These are phyloP conservation scores for Cyphomyrus plagiostoma DNA, from an alignment of 2,113 vertebrate genomes.

Conservation along the genomic window DNA sequence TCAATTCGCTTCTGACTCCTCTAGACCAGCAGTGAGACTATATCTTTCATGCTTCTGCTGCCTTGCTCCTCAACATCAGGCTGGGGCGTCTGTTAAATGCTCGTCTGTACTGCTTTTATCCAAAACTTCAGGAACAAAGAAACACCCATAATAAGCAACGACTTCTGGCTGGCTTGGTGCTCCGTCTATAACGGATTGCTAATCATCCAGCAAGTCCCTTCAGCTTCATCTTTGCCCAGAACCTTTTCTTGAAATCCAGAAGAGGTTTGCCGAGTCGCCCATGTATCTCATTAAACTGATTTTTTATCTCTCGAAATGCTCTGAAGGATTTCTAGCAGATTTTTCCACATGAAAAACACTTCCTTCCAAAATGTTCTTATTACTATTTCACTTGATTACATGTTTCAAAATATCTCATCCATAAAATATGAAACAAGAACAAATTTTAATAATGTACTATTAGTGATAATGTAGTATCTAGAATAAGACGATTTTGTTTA, in stretches of 20 bases:
- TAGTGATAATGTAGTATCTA: background rate
- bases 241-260: slow-evolving; percentile 22
- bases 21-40: background rate
- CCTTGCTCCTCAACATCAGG: background rate
- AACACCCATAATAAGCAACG: background rate
- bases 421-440: background rate
- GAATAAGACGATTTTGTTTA: background rate
- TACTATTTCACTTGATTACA: background rate
- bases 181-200: background rate
- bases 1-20: background rate
- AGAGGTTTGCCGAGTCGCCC: slow-evolving; percentile 29
- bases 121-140: background rate
- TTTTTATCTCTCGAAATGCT: background rate
- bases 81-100: background rate
- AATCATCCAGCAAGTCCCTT: background rate
- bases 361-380: background rate
- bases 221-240: background rate
- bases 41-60: background rate
- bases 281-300: slow-evolving; percentile 32
- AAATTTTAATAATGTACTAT: background rate
- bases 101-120: background rate
- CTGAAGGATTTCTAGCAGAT: background rate
- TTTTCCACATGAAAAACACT: background rate
- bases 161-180: background rate
- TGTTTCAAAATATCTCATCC: background rate